A percentile compares a stretch with the other conserved stretches of the same genome.
Conservation (phyloP, 1,140 invertebrate genomes). For the Leptinotarsa lineolata region DNA sequence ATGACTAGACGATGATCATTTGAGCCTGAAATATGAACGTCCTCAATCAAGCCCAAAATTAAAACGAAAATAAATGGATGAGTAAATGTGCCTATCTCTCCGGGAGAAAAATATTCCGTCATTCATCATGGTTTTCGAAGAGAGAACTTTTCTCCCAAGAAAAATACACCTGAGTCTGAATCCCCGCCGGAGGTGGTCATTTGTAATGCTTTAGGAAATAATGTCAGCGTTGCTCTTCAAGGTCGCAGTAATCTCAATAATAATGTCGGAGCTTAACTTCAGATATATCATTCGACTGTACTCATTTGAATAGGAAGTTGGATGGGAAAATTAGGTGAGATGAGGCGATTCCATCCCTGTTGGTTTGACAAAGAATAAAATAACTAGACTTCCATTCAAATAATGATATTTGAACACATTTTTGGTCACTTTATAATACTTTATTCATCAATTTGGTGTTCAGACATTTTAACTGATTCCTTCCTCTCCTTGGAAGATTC, state of each 20-base stretch:
- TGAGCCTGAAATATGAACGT: not conserved
- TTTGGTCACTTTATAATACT: too few species aligned
- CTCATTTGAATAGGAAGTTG: too few species aligned
- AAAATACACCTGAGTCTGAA: conserved; percentile 39
- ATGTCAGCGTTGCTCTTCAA: conserved; percentile 12
- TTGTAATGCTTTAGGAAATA: conserved; percentile 40
- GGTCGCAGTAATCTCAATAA: conserved; percentile 32
- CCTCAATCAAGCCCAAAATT: conserved; percentile 15
- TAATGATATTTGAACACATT: too few species aligned
- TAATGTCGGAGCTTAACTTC: conserved; percentile 23
- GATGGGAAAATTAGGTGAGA: too few species aligned
- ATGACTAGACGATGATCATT: not conserved
- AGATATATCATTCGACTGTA: not conserved
- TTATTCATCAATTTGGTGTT: too few species aligned
- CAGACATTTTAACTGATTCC: too few species aligned
- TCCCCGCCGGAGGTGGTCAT: conserved; percentile 31
- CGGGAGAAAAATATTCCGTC: conserved; percentile 19
- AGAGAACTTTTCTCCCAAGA: conserved; percentile 34
- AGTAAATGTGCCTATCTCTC: conserved; percentile 10
- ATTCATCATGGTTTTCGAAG: conserved; percentile 19
- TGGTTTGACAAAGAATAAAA: too few species aligned
- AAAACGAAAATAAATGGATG: conserved; percentile 16
- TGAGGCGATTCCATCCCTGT: too few species aligned
- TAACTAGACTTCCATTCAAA: too few species aligned
- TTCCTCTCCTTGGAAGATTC: too few species aligned